Percentiles rank a stretch among this genome's conserved stretches.
These are phyloP conservation scores for Invenusta paracnida DNA, from an alignment of 2,888 invertebrate species.

Conservation along the genomic window DNA sequence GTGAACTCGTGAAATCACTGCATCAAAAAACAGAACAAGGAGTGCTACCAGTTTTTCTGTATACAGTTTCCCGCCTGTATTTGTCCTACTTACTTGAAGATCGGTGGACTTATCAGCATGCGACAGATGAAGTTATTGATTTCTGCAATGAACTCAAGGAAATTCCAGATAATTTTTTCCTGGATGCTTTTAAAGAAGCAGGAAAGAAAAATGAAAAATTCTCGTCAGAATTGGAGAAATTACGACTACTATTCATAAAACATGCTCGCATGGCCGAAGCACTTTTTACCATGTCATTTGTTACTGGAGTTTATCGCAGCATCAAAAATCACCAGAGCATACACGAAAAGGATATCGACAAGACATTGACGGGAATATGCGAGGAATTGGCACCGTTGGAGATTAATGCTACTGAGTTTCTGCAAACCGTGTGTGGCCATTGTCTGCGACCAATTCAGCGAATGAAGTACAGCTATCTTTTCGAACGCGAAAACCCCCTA, in stretches of 20 bases:
- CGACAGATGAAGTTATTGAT: background rate
- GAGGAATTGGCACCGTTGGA: conserved; percentile 67
- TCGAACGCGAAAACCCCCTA: background rate
- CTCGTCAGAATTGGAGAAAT: background rate
- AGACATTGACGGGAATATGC: conserved; percentile 69
- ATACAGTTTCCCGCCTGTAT: conserved; percentile 21
- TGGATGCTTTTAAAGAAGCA: background rate
- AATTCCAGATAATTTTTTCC: background rate
- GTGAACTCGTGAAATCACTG: background rate
- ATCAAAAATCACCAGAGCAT: conserved; percentile 66
- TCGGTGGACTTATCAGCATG: conserved; percentile 31
- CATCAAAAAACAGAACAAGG: background rate
- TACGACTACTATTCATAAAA: background rate
- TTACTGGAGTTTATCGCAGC: conserved; percentile 62
- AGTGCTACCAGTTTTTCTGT: conserved; percentile 8
- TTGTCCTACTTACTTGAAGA: conserved; percentile 39
- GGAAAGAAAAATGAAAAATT: conserved; percentile 3
- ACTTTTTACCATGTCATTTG: conserved; percentile 48
- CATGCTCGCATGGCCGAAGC: background rate
- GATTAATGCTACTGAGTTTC: conserved; percentile 70
- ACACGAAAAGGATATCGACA: conserved; percentile 67
- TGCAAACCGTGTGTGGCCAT: conserved; percentile 62
- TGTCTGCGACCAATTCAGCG: conserved; percentile 50
- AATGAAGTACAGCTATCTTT: background rate
- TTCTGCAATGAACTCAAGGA: background rate